Conservation (phyloP, 2,888 invertebrate genomes). For the Busseola fusca region DNA sequence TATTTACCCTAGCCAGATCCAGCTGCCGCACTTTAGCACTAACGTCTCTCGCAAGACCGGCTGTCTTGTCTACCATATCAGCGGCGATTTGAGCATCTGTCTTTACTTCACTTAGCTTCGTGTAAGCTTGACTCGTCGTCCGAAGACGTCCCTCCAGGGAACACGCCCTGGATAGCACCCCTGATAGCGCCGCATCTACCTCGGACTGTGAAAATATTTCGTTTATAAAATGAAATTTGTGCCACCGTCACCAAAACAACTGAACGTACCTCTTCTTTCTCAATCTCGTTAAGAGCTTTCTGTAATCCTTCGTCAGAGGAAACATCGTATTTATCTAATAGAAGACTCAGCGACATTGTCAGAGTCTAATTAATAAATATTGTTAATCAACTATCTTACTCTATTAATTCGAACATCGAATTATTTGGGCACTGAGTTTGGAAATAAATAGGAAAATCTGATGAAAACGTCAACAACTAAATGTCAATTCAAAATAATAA, state of each 20-base stretch:
- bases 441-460: constrained; percentile 21
- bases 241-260: constrained; percentile 61
- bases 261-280: constrained; percentile 88
- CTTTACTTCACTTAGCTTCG: constrained; percentile 93
- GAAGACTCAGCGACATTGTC: constrained; percentile 76
- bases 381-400: neutral
- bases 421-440: constrained; percentile 20
- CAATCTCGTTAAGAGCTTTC: constrained; percentile 88
- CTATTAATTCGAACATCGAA: constrained; percentile 2
- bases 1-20: constrained; percentile 95
- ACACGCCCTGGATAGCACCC: constrained; percentile 92
- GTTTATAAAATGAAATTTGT: constrained; percentile 33
- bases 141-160: constrained; percentile 94
- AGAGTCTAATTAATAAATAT: constrained; percentile 11
- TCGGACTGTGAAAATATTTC: constrained; percentile 87
- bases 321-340: constrained; percentile 85
- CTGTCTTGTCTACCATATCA: constrained; percentile 95
- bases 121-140: constrained; percentile 94
- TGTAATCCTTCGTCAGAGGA: constrained; percentile 89
- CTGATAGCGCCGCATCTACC: constrained; percentile 92
- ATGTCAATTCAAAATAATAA: too few relatives aligned
- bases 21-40: constrained; percentile 98
- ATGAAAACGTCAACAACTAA: constrained; percentile 42
- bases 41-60: constrained; percentile 96
- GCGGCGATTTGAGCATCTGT: constrained; percentile 94